phyloP scores from a whole-genome alignment of 2,113 vertebrate genomes.

The Lepisosteus osseus region DNA sequence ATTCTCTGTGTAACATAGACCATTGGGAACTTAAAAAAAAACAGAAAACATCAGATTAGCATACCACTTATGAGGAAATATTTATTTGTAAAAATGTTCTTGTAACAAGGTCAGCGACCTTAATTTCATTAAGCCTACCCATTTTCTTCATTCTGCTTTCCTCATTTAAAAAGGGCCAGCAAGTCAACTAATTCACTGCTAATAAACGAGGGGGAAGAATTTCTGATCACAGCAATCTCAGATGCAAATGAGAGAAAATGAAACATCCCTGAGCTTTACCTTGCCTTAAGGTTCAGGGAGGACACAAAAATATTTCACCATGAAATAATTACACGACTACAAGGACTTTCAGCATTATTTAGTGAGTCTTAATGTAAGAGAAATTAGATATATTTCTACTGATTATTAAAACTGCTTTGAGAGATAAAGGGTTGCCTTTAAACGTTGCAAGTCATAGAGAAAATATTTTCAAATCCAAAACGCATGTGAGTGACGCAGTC shows the following conservation, averaged over 20 bases:
- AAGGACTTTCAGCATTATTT: not conserved
- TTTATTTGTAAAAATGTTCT: not conserved
- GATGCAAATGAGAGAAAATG: not conserved
- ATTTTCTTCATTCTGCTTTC: not conserved
- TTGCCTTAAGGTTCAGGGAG: not conserved
- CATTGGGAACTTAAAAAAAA: not conserved
- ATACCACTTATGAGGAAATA: not conserved
- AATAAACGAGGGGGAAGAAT: not conserved
- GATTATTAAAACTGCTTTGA: too few relatives aligned
- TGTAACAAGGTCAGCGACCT: constrained; percentile 8
- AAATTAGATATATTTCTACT: too few relatives aligned
- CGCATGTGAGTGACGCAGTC: too few relatives aligned
- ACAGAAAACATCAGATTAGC: not conserved
- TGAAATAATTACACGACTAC: constrained; percentile 5
- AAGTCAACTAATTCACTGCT: constrained; percentile 3
- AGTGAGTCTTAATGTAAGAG: too few relatives aligned
- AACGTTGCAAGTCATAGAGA: too few relatives aligned
- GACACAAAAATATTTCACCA: not conserved
- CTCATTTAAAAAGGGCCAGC: not conserved
- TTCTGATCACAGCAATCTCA: not conserved
- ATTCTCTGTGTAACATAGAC: not conserved
- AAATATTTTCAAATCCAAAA: too few relatives aligned
- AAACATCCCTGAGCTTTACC: not conserved
- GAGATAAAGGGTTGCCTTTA: too few relatives aligned
- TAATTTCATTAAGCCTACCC: not conserved